Evolutionary conservation across 2,888 invertebrate species (phyloP), one percentile per base, ranked within the genome.

Genomic region (Macrosoma leucophasiata): DNA sequence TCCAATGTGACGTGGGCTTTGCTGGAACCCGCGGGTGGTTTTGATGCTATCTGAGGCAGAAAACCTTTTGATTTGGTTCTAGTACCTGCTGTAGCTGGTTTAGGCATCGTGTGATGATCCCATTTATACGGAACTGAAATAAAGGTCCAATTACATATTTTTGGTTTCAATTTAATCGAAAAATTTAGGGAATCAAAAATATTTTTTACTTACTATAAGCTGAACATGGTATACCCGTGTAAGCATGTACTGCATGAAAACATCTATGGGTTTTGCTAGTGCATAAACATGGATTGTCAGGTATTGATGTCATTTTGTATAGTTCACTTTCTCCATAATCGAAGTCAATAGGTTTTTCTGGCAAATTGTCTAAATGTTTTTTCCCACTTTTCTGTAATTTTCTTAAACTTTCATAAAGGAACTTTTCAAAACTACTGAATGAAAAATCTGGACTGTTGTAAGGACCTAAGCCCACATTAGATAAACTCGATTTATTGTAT

Each of bases 231-330:
- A 95, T 86, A 5, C 93, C 93, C 2, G 95, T 95, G 62, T 96
- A 96, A 12, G 95, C 95, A 67, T 96, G 95, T 5, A 94, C 91
- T 2, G 95, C 95, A 64, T 96, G 96, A 63, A 92, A 91, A 75
- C 96, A 96, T 47, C 95, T 87, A 66, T 95, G 94, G 2, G 96
- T 95, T 58, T 92, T 91, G 49, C 91, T 92, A 8, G 94, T 94
- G 65, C 96, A 96, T 38, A 92, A 86, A 44, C 92, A 87, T 1
- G 93, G 92, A 66, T 93, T 92, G 52, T 91, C 91, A 13, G 84
- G 86, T 41, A 88, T 73, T 36, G 87, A 81, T 41, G 88, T 88
- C 77, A 88, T 86, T 61, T 88, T 89, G 58, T 88, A 88, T 7
- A 88, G 72, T 41, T 84, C 84, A 34, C 72, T 79, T 49, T 84